Percentiles rank a stretch among this genome's conserved stretches.
These are phyloP conservation scores for Muscidifurax raptorellus DNA, from an alignment of 1,140 invertebrate species.

Conservation along the genomic window DNA sequence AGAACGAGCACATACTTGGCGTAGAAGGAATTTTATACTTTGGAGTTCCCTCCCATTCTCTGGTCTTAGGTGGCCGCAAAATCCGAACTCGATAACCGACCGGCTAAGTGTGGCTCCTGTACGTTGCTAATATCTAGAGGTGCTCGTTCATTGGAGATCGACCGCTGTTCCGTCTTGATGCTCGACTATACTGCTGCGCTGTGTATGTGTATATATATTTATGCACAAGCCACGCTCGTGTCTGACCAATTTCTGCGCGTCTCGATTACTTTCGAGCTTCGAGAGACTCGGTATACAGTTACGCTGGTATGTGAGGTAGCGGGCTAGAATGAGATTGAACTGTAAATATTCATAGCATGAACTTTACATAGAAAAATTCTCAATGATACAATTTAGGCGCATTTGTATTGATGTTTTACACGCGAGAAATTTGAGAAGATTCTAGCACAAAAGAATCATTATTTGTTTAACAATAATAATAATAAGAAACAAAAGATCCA, in stretches of 20 bases:
- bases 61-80: not conserved
- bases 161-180: not conserved
- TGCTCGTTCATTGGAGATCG: slow-evolving; percentile 29
- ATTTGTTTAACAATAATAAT: too few species aligned
- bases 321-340: too few species aligned
- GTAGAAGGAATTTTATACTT: too few species aligned
- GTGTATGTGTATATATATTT: not conserved
- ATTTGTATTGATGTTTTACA: too few species aligned
- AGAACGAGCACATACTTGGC: too few species aligned
- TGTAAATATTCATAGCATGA: too few species aligned
- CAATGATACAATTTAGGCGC: too few species aligned
- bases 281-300: not conserved
- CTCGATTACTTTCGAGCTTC: slow-evolving; percentile 20
- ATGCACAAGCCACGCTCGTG: not conserved
- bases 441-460: too few species aligned
- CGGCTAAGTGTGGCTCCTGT: not conserved
- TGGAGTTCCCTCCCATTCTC: too few species aligned
- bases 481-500: not conserved
- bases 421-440: too few species aligned
- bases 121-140: slow-evolving; percentile 6
- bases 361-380: too few species aligned
- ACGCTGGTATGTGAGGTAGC: too few species aligned
- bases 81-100: slow-evolving; percentile 16
- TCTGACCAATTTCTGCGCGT: slow-evolving; percentile 2
- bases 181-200: not conserved